Percentiles rank a stretch among this genome's conserved stretches.
Evolutionary conservation across 2,888 invertebrate genomes (phyloP).

Genomic region (Limnephilus lunatus): DNA sequence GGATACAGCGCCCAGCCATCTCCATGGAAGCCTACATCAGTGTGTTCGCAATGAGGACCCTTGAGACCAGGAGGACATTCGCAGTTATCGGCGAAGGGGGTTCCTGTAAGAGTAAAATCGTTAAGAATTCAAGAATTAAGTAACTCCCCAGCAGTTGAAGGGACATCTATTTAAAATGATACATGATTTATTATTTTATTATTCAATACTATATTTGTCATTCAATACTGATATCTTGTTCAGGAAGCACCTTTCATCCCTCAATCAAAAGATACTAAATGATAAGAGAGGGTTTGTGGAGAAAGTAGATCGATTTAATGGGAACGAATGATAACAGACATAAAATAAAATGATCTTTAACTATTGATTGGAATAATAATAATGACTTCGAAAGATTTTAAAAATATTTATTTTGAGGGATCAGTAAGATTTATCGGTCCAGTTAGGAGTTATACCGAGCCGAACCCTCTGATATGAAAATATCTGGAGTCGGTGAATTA

Average conservation of each 20-base stretch:
- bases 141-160: too few relatives aligned
- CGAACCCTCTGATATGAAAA: too few relatives aligned
- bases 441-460: too few relatives aligned
- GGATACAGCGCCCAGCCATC: constrained; percentile 96
- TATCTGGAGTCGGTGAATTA: too few relatives aligned
- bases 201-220: too few relatives aligned
- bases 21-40: constrained; percentile 92
- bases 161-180: too few relatives aligned
- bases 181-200: too few relatives aligned
- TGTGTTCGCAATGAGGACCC: constrained; percentile 94
- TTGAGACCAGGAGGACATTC: constrained; percentile 87
- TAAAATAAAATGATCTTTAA: background rate
- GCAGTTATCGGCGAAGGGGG: constrained; percentile 82
- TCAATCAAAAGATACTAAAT: background rate
- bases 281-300: background rate
- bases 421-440: too few relatives aligned
- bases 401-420: too few relatives aligned
- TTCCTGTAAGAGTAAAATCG: constrained; percentile 71
- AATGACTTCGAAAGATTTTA: background rate
- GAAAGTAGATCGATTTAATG: background rate
- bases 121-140: background rate
- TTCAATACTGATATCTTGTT: background rate
- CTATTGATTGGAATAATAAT: too few relatives aligned
- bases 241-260: background rate
- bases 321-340: background rate